Evolutionary conservation across 1,140 invertebrate species (phyloP), one percentile per base, ranked within the genome.

Genomic region (Teleopsis dalmanni): DNA sequence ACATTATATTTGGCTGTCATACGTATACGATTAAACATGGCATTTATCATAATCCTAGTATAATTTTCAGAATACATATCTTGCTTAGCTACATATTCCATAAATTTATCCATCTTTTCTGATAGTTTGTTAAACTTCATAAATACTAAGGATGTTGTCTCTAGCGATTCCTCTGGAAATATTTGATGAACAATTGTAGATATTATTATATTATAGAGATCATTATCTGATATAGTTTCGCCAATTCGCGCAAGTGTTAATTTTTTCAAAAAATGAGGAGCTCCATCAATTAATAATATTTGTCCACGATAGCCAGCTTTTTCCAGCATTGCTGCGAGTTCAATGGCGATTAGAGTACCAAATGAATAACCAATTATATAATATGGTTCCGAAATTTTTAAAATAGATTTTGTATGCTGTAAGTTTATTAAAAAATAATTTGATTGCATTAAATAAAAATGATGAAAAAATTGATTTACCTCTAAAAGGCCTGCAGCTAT

Each of bases 281-380:
- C 67, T 14, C 79, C 78, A 60, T 82, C 81, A 6, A 82, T 63
- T 9, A 75, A 71, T 57, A 80, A 72, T 7, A 82, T 42, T 37
- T 70, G 71, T 2, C 80, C 81, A 21, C 55, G 61, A 36, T 65
- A 71, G 52, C 81, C 81, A 57, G 76, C 62, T 21, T 59, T 70
- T 70, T 85, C 82, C 22, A 85, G 60, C 26, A 73, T 50, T 3
- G 63, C 54, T 3, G 75, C 76, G 4, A 82, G 46, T 57, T 81
- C 75, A 5, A 84, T 45, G 3, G 76, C 73, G 7, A 82, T 58
- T 11, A 78, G 57, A n/a, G 75, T 65, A 31, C 83, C 82, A 58
- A 76, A 84, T n/a, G 81, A 84, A 66, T 84, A 83, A 5, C 79
- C 81, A 19, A 83, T 70, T 1, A 85, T 55, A 47, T 74, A 78